A percentile compares a stretch with the other conserved stretches of the same genome.
Evolutionary conservation across 2,797 vertebrate genomes (phyloP).

Genomic region (Enteromius afrohamiltoni): DNA sequence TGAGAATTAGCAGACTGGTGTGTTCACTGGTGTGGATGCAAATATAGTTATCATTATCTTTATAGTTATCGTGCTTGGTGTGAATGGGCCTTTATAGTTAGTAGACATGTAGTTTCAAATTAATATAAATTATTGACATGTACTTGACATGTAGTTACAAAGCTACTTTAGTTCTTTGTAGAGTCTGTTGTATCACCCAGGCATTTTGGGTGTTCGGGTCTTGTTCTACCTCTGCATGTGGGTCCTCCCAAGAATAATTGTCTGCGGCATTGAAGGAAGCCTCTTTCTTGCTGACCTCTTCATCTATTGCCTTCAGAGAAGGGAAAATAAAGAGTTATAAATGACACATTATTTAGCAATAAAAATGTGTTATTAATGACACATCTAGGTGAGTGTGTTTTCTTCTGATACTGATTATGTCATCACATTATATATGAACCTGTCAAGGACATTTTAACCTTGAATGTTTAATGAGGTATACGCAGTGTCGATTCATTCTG

Average conservation of each 20-base stretch:
- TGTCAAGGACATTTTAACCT: not conserved
- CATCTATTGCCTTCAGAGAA: slow-evolving; percentile 74
- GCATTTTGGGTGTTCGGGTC: not conserved
- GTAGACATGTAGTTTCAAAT: too few relatives aligned
- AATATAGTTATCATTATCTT: too few relatives aligned
- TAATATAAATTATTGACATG: too few relatives aligned
- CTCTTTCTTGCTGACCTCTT: slow-evolving; percentile 77
- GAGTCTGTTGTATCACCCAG: too few relatives aligned
- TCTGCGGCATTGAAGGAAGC: slow-evolving; percentile 61
- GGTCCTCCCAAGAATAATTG: slow-evolving; percentile 69
- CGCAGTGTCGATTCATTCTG: not conserved
- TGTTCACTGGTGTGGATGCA: too few relatives aligned
- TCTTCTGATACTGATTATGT: not conserved
- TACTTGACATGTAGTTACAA: too few relatives aligned
- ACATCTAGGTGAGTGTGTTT: not conserved
- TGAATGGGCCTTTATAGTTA: too few relatives aligned
- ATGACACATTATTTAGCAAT: not conserved
- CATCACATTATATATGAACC: not conserved
- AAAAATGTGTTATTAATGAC: too few relatives aligned
- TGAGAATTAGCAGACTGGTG: too few relatives aligned
- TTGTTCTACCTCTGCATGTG: slow-evolving; percentile 82
- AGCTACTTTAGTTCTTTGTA: too few relatives aligned
- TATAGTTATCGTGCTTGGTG: too few relatives aligned
- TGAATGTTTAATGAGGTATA: not conserved
- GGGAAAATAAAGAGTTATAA: slow-evolving; percentile 33